Percentiles rank a stretch among this genome's conserved stretches.
Evolutionary conservation across 35 echinoderm and acorn worm species (phyloP).

Genomic region (Hemicentrotus pulcherrimus): DNA sequence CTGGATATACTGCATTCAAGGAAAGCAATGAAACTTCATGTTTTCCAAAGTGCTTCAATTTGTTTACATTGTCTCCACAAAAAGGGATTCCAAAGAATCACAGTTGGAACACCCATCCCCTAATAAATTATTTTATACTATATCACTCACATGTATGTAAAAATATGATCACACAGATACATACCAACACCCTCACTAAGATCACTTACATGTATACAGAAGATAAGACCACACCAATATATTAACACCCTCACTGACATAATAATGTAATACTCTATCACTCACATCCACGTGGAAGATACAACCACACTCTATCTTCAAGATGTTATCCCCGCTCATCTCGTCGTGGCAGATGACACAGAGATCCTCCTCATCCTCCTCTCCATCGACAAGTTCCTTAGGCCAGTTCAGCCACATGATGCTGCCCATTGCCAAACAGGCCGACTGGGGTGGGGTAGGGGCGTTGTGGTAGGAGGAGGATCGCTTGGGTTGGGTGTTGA

Average conservation of each 20-base stretch:
- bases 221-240: neutral
- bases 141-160: too few relatives aligned
- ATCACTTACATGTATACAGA: neutral
- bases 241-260: neutral
- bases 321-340: constrained; percentile 52
- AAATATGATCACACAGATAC: too few relatives aligned
- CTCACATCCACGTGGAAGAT: constrained; percentile 80
- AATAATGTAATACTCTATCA: neutral
- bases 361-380: constrained; percentile 75
- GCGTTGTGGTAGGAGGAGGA: constrained; percentile 51
- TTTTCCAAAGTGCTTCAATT: neutral
- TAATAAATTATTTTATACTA: too few relatives aligned
- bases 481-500: neutral
- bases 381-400: neutral
- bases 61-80: neutral
- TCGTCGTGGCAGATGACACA: constrained; percentile 98
- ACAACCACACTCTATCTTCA: constrained; percentile 73
- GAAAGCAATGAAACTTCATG: neutral
- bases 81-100: neutral
- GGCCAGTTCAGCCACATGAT: constrained; percentile 49
- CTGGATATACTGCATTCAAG: neutral
- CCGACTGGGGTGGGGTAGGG: neutral
- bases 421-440: constrained; percentile 24
- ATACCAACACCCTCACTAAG: too few relatives aligned
- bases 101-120: too few relatives aligned